A percentile compares a stretch with the other conserved stretches of the same genome.
These are phyloP conservation scores for human DNA, from an alignment of 2,113 vertebrate species.

Conservation along the genomic window GRCh38 chr20:18038001-18038500, in stretches of 20 bases:
- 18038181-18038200: neutral
- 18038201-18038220: neutral
- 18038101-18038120: neutral
- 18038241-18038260: neutral
- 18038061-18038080: neutral
- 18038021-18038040: neutral
- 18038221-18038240: neutral
- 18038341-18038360: neutral
- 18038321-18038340: neutral
- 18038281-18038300: neutral
- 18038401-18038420: neutral
- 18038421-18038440: neutral
- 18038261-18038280: neutral
- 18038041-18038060: neutral
- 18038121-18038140: neutral
- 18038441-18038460: neutral
- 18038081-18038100: neutral
- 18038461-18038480: neutral
- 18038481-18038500: neutral
- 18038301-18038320: neutral
- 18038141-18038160: neutral
- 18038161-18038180: neutral
- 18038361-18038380: neutral
- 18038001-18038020: neutral
- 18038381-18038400: neutral